Evolutionary conservation across 2,797 vertebrate species (phyloP), one percentile per base, ranked within the genome.

Genomic region (Hyperoplus immaculatus): DNA sequence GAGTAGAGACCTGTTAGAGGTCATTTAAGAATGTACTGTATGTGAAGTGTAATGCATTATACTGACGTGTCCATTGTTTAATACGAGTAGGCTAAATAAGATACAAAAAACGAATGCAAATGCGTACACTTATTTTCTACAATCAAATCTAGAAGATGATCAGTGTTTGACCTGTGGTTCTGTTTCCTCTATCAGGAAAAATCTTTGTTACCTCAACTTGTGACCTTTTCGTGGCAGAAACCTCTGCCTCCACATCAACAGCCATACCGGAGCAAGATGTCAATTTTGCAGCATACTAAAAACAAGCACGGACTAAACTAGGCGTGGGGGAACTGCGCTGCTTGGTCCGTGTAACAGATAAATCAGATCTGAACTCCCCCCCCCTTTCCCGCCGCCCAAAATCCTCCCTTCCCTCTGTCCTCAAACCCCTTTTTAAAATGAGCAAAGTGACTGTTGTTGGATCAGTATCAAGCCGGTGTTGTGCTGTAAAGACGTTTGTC

Each of bases 191-290:
- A 79, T 55, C 86, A 94, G 88, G 91, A 94, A 89, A 85, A 93
- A 89, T 91, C 89, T 92, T 95, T 94, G 93, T 96, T 96, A 95
- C 95, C 95, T 96, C 95, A 95, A 93, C 93, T 91, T 94, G 94
- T 94, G 93, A 94, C 91, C 90, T 92, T 92, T 92, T 93, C 86
- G 90, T 92, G 93, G 94, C 93, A 93, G 93, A 94, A 92, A 80
- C 88, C 70, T 91, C 94, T 94, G 93, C 92, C 88, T 95, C 93
- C 93, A 94, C 91, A 92, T 93, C 93, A 92, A 94, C 94, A 94
- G 94, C 93, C 94, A 94, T 91, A 94, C 90, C 93, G 94, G 93
- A 94, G 93, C 89, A 92, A 94, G 91, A 95, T 92, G 92, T 94
- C 91, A 93, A 61, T 75, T 91, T 90, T 90, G 80, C 91, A 90